A percentile compares a stretch with the other conserved stretches of the same genome.
These are phyloP conservation scores for Monopterus albus DNA, from an alignment of 2,113 vertebrate species.

Conservation along the genomic window DNA sequence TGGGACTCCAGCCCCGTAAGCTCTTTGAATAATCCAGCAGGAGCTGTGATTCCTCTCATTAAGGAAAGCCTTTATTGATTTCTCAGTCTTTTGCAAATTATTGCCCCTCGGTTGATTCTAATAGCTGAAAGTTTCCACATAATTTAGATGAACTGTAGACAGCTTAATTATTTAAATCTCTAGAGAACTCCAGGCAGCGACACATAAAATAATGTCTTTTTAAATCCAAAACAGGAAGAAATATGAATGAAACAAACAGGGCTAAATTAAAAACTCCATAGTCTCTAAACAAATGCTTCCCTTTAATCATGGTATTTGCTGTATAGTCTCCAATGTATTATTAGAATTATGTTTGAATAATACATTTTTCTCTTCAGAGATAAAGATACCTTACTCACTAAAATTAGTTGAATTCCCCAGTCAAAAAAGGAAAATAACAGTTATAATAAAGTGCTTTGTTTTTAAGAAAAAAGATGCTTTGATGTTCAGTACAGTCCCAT, in stretches of 20 bases:
- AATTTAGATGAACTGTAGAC: conserved; percentile 83
- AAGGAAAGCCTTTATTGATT: conserved; percentile 90
- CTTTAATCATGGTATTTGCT: conserved; percentile 7
- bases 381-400: conserved; percentile 1
- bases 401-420: conserved; percentile 3
- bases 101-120: conserved; percentile 84
- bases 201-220: neutral
- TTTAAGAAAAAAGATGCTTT: conserved; percentile 35
- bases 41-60: conserved; percentile 64
- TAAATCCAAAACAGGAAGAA: conserved; percentile 2
- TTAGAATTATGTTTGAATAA: conserved; percentile 23
- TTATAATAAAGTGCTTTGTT: conserved; percentile 5
- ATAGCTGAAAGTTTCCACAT: conserved; percentile 83
- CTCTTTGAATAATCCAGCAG: conserved; percentile 34
- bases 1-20: conserved; percentile 1
- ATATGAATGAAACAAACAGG: conserved; percentile 12
- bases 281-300: neutral
- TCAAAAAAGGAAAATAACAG: conserved; percentile 16
- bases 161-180: conserved; percentile 80
- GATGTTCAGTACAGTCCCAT: conserved; percentile 34
- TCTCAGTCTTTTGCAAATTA: conserved; percentile 87
- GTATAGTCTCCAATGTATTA: conserved; percentile 5
- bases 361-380: neutral
- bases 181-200: conserved; percentile 55
- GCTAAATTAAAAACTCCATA: conserved; percentile 1